Conservation (phyloP, 2,888 invertebrate species). For the Ctenicera cuprea region DNA sequence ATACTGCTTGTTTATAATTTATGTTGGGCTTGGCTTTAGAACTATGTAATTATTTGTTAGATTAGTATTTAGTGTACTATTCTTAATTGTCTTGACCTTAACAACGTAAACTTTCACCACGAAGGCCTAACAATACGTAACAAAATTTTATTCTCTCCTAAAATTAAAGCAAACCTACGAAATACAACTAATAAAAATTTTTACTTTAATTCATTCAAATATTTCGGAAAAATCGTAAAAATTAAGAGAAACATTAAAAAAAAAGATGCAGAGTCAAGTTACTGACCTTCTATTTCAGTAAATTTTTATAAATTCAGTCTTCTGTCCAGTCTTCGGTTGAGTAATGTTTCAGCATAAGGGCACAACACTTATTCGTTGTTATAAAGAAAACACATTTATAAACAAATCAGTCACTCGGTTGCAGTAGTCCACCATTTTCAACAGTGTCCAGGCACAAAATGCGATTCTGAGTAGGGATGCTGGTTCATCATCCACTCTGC, state of each 20-base stretch:
- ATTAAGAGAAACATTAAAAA: background rate
- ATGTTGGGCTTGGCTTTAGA: slow-evolving; percentile 26
- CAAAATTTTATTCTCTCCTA: background rate
- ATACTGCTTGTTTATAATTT: slow-evolving; percentile 39
- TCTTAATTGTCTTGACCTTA: background rate
- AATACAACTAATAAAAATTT: too few species aligned
- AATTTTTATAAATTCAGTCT: slow-evolving; percentile 47
- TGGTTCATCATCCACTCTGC: slow-evolving; percentile 34
- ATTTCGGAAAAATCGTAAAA: background rate
- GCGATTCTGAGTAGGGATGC: slow-evolving; percentile 39
- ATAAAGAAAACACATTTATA: slow-evolving; percentile 46
- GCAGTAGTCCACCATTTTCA: slow-evolving; percentile 48
- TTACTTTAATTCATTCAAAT: too few species aligned
- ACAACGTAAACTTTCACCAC: background rate
- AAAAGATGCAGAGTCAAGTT: slow-evolving; percentile 15
- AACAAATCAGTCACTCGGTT: slow-evolving; percentile 45
- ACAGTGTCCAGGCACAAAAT: slow-evolving; percentile 38
- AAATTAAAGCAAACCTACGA: too few species aligned
- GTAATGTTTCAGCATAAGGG: slow-evolving; percentile 37
- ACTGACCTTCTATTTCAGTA: slow-evolving; percentile 41
- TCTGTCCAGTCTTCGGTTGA: slow-evolving; percentile 50
- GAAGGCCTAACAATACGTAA: background rate
- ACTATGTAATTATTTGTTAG: slow-evolving; percentile 1
- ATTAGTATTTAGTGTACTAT: background rate
- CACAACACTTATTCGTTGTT: slow-evolving; percentile 51